phyloP scores from a whole-genome alignment of 2,888 invertebrate genomes.

The Thymelicus sylvestris region DNA sequence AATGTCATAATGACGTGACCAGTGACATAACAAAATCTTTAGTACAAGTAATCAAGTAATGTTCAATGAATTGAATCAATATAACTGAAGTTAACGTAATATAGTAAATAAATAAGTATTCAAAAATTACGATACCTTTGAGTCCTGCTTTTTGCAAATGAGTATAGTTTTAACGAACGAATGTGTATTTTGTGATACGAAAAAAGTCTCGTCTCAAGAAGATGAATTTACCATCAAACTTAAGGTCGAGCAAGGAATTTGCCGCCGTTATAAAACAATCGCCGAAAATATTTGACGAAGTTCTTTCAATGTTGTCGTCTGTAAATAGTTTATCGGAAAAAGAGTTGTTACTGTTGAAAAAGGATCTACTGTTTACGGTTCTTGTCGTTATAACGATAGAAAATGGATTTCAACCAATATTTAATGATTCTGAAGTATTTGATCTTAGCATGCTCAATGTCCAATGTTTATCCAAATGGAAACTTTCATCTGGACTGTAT shows the following conservation, averaged over 20 bases:
- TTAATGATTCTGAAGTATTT: constrained; percentile 49
- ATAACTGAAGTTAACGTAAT: no score
- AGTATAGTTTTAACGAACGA: no score
- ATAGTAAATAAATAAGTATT: no score
- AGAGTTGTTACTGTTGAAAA: constrained; percentile 48
- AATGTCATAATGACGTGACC: no score
- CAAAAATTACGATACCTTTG: no score
- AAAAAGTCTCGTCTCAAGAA: background rate
- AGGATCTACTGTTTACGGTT: constrained; percentile 68
- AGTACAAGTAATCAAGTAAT: no score
- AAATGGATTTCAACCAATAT: constrained; percentile 65
- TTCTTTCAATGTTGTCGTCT: constrained; percentile 54
- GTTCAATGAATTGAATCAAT: no score
- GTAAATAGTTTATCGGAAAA: constrained; percentile 46
- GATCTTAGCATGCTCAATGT: constrained; percentile 49
- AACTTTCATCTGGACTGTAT: constrained; percentile 56
- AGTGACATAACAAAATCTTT: no score
- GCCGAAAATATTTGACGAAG: constrained; percentile 57
- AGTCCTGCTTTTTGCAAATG: no score
- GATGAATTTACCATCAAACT: constrained; percentile 3
- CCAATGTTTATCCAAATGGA: constrained; percentile 57
- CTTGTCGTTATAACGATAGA: constrained; percentile 69
- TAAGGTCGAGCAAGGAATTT: background rate
- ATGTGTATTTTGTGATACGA: no score
- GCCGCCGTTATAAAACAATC: constrained; percentile 6